Evolutionary conservation across 1,140 invertebrate genomes (phyloP).

Genomic region (Apis cerana): DNA sequence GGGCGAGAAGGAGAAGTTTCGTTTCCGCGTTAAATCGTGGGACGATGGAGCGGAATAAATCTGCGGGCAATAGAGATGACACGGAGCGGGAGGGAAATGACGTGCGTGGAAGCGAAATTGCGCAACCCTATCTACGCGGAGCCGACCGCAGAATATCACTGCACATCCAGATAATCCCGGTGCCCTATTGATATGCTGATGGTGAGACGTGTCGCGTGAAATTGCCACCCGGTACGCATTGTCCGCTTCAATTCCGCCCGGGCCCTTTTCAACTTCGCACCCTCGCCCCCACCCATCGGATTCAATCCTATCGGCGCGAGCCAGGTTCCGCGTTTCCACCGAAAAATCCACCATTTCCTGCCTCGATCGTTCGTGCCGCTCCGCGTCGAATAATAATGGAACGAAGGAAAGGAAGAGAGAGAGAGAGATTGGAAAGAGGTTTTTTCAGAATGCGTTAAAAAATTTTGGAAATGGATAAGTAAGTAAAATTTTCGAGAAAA

Average conservation of each 20-base stretch:
- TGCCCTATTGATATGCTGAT: slow-evolving; percentile 81
- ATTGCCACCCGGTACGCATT: slow-evolving; percentile 80
- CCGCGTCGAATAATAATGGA: too few relatives aligned
- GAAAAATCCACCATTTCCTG: slow-evolving; percentile 34
- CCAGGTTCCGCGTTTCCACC: slow-evolving; percentile 68
- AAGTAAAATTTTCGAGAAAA: too few relatives aligned
- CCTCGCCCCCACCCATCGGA: slow-evolving; percentile 50
- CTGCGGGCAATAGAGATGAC: slow-evolving; percentile 14
- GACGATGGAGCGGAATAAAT: slow-evolving; percentile 42
- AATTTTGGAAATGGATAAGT: neutral
- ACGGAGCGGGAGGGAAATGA: slow-evolving; percentile 18
- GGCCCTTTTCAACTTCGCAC: slow-evolving; percentile 69
- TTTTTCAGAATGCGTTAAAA: neutral
- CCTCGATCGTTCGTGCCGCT: neutral
- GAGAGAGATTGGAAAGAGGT: too few relatives aligned
- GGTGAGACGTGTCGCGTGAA: slow-evolving; percentile 81
- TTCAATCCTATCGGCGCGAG: slow-evolving; percentile 71
- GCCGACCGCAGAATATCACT: slow-evolving; percentile 79
- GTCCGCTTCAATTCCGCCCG: slow-evolving; percentile 74
- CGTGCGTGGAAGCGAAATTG: slow-evolving; percentile 43
- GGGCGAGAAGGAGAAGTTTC: too few relatives aligned
- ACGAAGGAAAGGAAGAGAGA: neutral
- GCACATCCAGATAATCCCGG: slow-evolving; percentile 80
- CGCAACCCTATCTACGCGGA: slow-evolving; percentile 79
- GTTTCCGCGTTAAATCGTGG: slow-evolving; percentile 13